phyloP scores from a whole-genome alignment of 2,113 vertebrate genomes.

The Pteruthius melanotis region DNA sequence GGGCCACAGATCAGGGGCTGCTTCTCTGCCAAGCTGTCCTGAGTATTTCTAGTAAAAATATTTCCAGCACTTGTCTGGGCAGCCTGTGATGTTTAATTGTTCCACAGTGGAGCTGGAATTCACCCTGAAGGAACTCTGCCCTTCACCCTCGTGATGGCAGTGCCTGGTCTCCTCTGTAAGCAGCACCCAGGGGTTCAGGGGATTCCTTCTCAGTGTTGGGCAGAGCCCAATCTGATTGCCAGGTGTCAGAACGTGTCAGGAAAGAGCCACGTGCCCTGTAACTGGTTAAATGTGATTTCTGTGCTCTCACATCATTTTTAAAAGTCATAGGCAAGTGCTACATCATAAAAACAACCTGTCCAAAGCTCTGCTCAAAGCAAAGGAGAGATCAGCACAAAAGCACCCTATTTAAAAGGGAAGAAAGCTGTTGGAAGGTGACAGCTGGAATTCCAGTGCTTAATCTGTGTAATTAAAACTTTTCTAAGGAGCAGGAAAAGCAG shows the following conservation, averaged over 20 bases:
- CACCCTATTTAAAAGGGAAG: slow-evolving; percentile 9
- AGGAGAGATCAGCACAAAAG: slow-evolving; percentile 36
- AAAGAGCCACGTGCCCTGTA: neutral
- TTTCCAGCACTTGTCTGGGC: neutral
- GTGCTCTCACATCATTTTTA: neutral
- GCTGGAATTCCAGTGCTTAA: slow-evolving; percentile 58
- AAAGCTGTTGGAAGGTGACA: slow-evolving; percentile 58
- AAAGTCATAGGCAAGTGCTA: neutral
- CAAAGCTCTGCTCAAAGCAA: slow-evolving; percentile 45
- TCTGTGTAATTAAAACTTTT: slow-evolving; percentile 66
- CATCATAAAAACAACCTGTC: neutral
- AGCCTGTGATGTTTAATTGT: neutral
- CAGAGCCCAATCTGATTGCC: neutral
- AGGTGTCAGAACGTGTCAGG: neutral
- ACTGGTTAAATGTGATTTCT: neutral
- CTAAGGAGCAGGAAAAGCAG: slow-evolving; percentile 50
- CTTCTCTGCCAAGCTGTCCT: neutral
- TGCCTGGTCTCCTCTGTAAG: neutral
- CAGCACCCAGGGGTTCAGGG: neutral
- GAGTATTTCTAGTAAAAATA: neutral
- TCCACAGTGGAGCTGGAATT: neutral
- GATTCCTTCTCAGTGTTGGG: neutral
- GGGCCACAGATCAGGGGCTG: neutral
- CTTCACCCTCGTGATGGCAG: neutral
- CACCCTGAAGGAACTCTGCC: neutral